These are phyloP conservation scores for Idaea straminata DNA, from an alignment of 2,888 invertebrate species.

Conservation along the genomic window DNA sequence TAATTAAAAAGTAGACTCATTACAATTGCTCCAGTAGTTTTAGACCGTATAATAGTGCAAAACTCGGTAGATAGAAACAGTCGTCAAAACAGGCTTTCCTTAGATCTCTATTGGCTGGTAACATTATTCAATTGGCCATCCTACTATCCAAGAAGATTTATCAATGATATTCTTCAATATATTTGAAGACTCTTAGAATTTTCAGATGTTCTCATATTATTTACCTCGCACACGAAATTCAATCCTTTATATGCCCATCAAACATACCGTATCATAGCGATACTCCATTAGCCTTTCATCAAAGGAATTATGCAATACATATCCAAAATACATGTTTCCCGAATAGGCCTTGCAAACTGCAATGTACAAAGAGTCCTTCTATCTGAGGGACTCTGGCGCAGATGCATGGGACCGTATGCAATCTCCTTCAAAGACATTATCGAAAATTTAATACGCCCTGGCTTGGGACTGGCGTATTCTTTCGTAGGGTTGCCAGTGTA, in stretches of 20 bases:
- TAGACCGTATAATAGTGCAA: no score
- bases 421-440: constrained; percentile 43
- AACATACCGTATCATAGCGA: not conserved
- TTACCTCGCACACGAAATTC: not conserved
- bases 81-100: no score
- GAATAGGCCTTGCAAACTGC: constrained; percentile 3
- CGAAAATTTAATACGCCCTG: constrained; percentile 45
- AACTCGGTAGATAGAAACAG: no score
- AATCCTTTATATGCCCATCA: not conserved
- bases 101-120: no score
- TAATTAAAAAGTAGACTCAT: no score
- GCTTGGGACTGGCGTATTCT: constrained; percentile 35
- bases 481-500: constrained; percentile 16
- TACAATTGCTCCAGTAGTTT: no score
- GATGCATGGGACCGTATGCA: constrained; percentile 44
- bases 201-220: not conserved
- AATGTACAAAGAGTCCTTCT: constrained; percentile 19
- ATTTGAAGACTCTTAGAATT: no score
- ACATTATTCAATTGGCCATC: no score
- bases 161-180: no score
- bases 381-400: constrained; percentile 27
- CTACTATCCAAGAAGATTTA: no score
- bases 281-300: not conserved
- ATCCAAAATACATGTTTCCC: not conserved
- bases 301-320: not conserved